Percentiles rank a stretch among this genome's conserved stretches.
These are phyloP conservation scores for Goniozus legneri DNA, from an alignment of 1,140 invertebrate species.

Conservation along the genomic window DNA sequence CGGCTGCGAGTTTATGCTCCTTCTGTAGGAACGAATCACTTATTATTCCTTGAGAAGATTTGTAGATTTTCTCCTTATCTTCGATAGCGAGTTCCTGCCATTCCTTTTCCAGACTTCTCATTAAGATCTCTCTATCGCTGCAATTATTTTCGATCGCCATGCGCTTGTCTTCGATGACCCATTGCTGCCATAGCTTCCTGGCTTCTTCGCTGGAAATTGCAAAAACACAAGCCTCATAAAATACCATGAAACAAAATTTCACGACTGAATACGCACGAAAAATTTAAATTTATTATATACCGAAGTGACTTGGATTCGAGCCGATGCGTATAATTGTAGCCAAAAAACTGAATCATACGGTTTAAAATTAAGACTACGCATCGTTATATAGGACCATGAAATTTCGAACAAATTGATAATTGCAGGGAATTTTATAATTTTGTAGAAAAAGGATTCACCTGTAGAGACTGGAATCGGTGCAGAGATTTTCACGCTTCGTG, in stretches of 20 bases:
- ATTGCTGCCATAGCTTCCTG: conserved; percentile 38
- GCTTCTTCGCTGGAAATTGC: conserved; percentile 37
- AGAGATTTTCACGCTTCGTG: conserved; percentile 27
- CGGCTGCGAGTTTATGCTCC: conserved; percentile 19
- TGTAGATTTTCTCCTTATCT: conserved; percentile 36
- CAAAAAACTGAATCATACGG: background rate
- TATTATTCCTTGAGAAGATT: conserved; percentile 27
- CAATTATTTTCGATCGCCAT: conserved; percentile 21
- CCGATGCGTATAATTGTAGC: background rate
- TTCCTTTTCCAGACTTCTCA: conserved; percentile 37
- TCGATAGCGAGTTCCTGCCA: conserved; percentile 36
- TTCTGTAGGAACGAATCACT: conserved; percentile 19
- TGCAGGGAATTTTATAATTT: background rate
- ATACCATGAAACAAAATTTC: background rate
- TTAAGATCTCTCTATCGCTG: conserved; percentile 25
- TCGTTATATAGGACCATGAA: no score
- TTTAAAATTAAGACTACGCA: background rate
- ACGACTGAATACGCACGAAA: background rate
- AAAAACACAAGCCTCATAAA: background rate
- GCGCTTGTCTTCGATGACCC: conserved; percentile 36
- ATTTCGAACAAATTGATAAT: no score
- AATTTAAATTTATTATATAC: background rate
- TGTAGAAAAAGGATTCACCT: conserved; percentile 25
- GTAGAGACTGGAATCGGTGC: conserved; percentile 30
- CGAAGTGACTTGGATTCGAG: background rate